These are phyloP conservation scores for Ethmia dodecea DNA, from an alignment of 2,888 invertebrate species.

Conservation along the genomic window DNA sequence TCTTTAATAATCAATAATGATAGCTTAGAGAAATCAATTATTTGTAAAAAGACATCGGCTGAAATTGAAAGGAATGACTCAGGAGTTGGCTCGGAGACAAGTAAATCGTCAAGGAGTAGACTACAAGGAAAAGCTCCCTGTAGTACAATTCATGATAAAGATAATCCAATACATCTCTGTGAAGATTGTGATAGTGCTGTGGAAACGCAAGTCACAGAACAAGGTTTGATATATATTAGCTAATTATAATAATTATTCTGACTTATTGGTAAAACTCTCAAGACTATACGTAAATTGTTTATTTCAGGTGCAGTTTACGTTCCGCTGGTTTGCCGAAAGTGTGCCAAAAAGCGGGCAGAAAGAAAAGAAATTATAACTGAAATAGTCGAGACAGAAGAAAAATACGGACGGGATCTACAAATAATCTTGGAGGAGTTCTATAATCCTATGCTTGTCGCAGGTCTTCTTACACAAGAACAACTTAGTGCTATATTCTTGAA, in stretches of 20 bases:
- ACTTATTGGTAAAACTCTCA: neutral
- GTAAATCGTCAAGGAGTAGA: slow-evolving; percentile 89
- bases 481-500: slow-evolving; percentile 95
- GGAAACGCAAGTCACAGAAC: slow-evolving; percentile 85
- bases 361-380: slow-evolving; percentile 96
- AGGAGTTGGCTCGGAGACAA: slow-evolving; percentile 94
- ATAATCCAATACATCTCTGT: slow-evolving; percentile 82
- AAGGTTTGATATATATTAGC: slow-evolving; percentile 45
- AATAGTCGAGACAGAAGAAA: slow-evolving; percentile 97
- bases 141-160: slow-evolving; percentile 70
- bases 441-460: slow-evolving; percentile 95
- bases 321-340: slow-evolving; percentile 91
- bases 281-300: slow-evolving; percentile 6
- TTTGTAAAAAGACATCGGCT: slow-evolving; percentile 78
- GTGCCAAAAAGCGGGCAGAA: slow-evolving; percentile 91
- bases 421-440: slow-evolving; percentile 96
- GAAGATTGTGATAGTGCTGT: slow-evolving; percentile 92
- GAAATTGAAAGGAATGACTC: slow-evolving; percentile 95
- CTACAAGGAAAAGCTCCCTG: slow-evolving; percentile 79
- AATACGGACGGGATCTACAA: slow-evolving; percentile 94
- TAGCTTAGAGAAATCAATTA: slow-evolving; percentile 71
- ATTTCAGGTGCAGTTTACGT: slow-evolving; percentile 82
- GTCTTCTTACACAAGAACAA: slow-evolving; percentile 93
- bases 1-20: slow-evolving; percentile 81
- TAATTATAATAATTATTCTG: neutral